Conservation (phyloP, 1,140 invertebrate species). For the Zaprionus tsacasi region DNA sequence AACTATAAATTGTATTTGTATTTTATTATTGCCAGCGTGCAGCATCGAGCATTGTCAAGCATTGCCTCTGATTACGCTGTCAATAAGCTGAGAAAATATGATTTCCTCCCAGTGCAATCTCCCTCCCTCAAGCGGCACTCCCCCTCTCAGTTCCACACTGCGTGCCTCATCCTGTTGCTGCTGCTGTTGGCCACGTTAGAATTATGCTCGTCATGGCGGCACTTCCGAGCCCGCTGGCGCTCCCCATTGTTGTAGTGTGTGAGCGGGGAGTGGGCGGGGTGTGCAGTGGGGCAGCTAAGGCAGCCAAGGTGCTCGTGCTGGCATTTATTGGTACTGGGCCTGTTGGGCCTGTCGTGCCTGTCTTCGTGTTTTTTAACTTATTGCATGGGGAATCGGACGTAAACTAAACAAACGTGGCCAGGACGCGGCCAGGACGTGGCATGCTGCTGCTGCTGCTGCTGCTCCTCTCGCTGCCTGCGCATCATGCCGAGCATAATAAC, state of each 20-base stretch:
- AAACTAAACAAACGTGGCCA: slow-evolving; percentile 75
- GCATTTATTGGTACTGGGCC: slow-evolving; percentile 52
- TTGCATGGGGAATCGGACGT: slow-evolving; percentile 82
- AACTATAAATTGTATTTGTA: slow-evolving; percentile 82
- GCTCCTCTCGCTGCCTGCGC: neutral
- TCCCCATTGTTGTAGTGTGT: slow-evolving; percentile 57
- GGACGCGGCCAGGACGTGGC: slow-evolving; percentile 16
- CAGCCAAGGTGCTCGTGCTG: slow-evolving; percentile 48
- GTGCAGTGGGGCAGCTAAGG: slow-evolving; percentile 6
- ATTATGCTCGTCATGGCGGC: slow-evolving; percentile 80
- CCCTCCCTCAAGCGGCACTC: too few relatives aligned
- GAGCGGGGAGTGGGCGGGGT: neutral
- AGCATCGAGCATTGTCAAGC: slow-evolving; percentile 50
- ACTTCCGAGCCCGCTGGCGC: slow-evolving; percentile 67
- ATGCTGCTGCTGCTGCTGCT: neutral
- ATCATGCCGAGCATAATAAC: slow-evolving; percentile 59
- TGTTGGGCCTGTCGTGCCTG: slow-evolving; percentile 59
- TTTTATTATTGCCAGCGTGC: slow-evolving; percentile 70
- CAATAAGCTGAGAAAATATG: slow-evolving; percentile 81
- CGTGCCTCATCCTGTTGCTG: slow-evolving; percentile 52
- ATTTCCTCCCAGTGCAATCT: slow-evolving; percentile 43
- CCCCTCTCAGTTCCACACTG: slow-evolving; percentile 31
- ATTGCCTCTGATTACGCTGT: slow-evolving; percentile 78
- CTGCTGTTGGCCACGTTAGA: slow-evolving; percentile 67
- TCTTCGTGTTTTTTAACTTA: slow-evolving; percentile 79